Evolutionary conservation across 2,113 vertebrate species (phyloP).

Genomic region (Tangachromis dhanisi): DNA sequence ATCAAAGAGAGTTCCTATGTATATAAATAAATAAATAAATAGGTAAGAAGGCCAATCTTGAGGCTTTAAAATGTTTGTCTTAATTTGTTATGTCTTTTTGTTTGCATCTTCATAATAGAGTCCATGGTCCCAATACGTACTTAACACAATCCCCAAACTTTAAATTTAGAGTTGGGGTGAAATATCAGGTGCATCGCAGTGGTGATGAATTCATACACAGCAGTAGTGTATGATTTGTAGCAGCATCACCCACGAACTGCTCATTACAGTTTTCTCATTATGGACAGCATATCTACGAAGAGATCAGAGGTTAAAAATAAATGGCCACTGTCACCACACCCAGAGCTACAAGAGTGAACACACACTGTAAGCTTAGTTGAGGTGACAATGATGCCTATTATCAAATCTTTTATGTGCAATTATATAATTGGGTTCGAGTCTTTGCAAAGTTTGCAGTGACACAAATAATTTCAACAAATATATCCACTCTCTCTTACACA

Average conservation of each 20-base stretch:
- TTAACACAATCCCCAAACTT: not conserved
- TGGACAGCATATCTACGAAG: not conserved
- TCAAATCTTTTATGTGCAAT: accelerated
- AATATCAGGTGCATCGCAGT: not conserved
- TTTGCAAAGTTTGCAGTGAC: accelerated
- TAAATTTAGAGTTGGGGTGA: not conserved
- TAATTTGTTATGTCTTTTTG: not conserved
- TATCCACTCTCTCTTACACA: not conserved
- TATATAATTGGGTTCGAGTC: accelerated
- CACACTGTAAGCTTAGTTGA: not conserved
- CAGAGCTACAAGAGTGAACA: not conserved
- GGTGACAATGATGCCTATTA: not conserved
- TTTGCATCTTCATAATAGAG: not conserved
- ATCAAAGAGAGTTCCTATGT: not conserved
- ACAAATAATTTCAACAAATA: not conserved
- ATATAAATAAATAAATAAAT: not conserved
- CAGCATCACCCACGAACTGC: not conserved
- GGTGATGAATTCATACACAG: not conserved
- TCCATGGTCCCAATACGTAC: no score
- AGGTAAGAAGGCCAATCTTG: not conserved
- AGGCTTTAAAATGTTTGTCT: not conserved
- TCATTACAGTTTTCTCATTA: not conserved
- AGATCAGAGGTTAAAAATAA: not conserved
- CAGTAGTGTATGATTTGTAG: not conserved
- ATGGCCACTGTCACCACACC: not conserved